Evolutionary conservation across 2,888 invertebrate genomes (phyloP).

Genomic region (Ennomos fuscantarius): DNA sequence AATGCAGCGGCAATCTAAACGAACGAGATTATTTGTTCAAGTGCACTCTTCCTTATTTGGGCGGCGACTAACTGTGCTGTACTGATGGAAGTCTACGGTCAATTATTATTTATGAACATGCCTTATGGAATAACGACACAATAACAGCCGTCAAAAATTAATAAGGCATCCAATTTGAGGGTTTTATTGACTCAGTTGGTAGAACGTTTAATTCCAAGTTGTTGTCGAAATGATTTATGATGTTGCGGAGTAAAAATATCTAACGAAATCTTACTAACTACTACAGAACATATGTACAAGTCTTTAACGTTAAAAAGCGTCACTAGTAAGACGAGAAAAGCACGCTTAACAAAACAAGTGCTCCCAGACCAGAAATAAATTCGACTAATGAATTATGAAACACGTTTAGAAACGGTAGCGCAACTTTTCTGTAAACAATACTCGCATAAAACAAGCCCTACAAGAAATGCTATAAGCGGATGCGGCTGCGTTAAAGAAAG

Average conservation of each 20-base stretch:
- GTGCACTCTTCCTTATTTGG: slow-evolving; percentile 71
- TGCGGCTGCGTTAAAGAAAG: slow-evolving; percentile 73
- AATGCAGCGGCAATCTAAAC: slow-evolving; percentile 55
- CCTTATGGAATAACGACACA: slow-evolving; percentile 37
- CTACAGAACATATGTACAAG: too few relatives aligned
- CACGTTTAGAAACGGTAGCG: slow-evolving; percentile 22
- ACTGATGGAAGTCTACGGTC: slow-evolving; percentile 46
- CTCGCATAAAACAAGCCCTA: slow-evolving; percentile 59
- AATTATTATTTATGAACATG: slow-evolving; percentile 41
- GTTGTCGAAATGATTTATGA: slow-evolving; percentile 24
- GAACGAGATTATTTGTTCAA: slow-evolving; percentile 71
- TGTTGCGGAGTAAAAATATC: slow-evolving; percentile 4
- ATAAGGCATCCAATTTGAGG: slow-evolving; percentile 35
- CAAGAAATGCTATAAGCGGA: slow-evolving; percentile 67
- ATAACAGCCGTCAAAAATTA: slow-evolving; percentile 44
- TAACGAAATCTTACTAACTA: neutral
- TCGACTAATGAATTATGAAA: slow-evolving; percentile 18
- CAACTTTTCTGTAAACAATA: slow-evolving; percentile 51
- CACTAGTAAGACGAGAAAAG: slow-evolving; percentile 2
- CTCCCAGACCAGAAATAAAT: slow-evolving; percentile 15
- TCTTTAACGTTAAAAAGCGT: neutral
- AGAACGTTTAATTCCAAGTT: slow-evolving; percentile 18
- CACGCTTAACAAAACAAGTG: slow-evolving; percentile 23
- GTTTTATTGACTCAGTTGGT: slow-evolving; percentile 43
- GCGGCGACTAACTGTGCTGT: slow-evolving; percentile 46